A percentile compares a stretch with the other conserved stretches of the same genome.
phyloP scores from a whole-genome alignment of 2,797 vertebrate genomes.

The Danio kyathit region DNA sequence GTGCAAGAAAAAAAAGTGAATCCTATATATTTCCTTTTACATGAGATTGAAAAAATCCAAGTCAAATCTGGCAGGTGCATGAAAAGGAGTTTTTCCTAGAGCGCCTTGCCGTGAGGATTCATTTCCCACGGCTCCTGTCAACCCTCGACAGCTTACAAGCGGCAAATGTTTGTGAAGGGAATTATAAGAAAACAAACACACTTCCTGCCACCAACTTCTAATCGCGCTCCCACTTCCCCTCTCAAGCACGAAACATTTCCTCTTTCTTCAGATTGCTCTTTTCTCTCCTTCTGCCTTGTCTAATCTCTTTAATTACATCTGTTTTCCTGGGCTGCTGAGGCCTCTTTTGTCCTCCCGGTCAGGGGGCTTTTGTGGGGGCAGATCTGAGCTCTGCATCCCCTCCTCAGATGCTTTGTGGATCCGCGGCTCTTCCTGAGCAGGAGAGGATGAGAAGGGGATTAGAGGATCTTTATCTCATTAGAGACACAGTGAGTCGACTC shows the following conservation, averaged over 20 bases:
- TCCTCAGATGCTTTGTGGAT: constrained; percentile 51
- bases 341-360: constrained; percentile 80
- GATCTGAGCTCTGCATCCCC: constrained; percentile 44
- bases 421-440: constrained; percentile 75
- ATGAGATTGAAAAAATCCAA: too few relatives aligned
- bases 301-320: constrained; percentile 84
- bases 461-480: constrained; percentile 84
- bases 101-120: too few relatives aligned
- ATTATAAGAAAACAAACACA: constrained; percentile 41
- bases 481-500: constrained; percentile 70
- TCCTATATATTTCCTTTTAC: too few relatives aligned
- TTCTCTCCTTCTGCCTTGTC: constrained; percentile 61
- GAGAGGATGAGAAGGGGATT: constrained; percentile 84
- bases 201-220: constrained; percentile 43
- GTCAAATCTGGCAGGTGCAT: too few relatives aligned
- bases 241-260: constrained; percentile 35
- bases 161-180: constrained; percentile 33
- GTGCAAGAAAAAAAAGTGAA: too few relatives aligned
- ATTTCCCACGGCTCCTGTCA: constrained; percentile 24
- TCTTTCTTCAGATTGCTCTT: constrained; percentile 53
- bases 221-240: constrained; percentile 38
- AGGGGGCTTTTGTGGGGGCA: constrained; percentile 70
- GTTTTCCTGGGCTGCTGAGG: constrained; percentile 71
- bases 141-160: constrained; percentile 14
- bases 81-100: too few relatives aligned